Percentiles rank a stretch among this genome's conserved stretches.
phyloP scores from a whole-genome alignment of 2,888 invertebrate genomes.

The Anoncus sp. region DNA sequence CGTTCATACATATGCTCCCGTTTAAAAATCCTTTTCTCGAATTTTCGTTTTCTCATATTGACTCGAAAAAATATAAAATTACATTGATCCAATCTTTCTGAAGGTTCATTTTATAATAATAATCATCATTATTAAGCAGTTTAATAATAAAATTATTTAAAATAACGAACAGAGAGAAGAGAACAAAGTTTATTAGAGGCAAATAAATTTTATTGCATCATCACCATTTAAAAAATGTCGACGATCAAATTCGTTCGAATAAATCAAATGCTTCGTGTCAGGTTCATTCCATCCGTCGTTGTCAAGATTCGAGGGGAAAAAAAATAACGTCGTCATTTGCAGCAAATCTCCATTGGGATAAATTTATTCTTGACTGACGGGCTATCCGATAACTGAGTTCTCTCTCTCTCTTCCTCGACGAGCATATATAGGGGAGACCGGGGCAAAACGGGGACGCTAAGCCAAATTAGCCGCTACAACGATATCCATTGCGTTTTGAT shows the following conservation, averaged over 20 bases:
- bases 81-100: no score
- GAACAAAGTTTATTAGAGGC: no score
- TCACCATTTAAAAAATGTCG: neutral
- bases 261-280: neutral
- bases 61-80: no score
- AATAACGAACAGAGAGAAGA: no score
- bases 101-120: no score
- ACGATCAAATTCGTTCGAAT: neutral
- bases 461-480: no score
- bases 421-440: no score
- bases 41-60: neutral
- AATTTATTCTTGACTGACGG: conserved; percentile 6
- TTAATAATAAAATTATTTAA: no score
- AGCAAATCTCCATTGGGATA: neutral
- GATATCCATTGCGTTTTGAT: no score
- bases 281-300: neutral
- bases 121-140: no score
- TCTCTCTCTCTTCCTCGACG: no score
- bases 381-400: neutral
- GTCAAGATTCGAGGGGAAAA: neutral
- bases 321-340: neutral
- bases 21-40: conserved; percentile 45
- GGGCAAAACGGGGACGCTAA: no score
- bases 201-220: neutral
- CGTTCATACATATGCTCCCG: conserved; percentile 10